Evolutionary conservation across 2,888 invertebrate species (phyloP), one percentile per base, ranked within the genome.

Genomic region (Iphiclides podalirius): DNA sequence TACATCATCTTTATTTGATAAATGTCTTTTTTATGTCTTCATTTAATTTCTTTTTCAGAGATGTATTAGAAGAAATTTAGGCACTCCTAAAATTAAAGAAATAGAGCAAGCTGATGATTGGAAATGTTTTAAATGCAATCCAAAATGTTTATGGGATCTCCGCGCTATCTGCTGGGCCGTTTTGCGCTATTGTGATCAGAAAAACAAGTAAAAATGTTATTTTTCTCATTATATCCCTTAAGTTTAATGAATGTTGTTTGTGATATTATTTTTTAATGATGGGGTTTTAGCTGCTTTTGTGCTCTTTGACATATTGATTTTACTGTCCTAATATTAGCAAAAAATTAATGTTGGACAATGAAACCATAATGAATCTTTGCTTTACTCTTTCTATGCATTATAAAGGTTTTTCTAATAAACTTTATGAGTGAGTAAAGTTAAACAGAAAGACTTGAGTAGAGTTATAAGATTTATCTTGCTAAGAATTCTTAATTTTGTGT

Each of bases 41-140:
- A n/a, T n/a, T n/a, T n/a, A n/a, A n/a, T 41, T 43, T 46, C 46
- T 37, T 44, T 91, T 90, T 59, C 79, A 93, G 89, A 94, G 93
- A 84, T 95, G 95, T 70, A 93, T 95, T 42, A 91, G 91, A 53
- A 90, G 92, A 49, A 95, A 95, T 72, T 89, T 94, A 48, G 93
- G 94, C 7, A 63, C 79, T 1, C 77, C 90, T 13, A 92, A 92
- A 65, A 91, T 94, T 16, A 91, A 90, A 45, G 92, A 92, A 69
- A 94, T 95, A 58, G 93, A 94, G 67, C 92, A 91, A 49, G 92
- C 93, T 58, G 95, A 95, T 70, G 94, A 93, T 64, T 95, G 95
- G 95, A 91, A 92, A 66, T 95, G 95, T 75, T 95, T 95, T 62
- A 92, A 92, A 38, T 95, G 95, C 67, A 91, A 92, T 60, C 90